Evolutionary conservation across 2,113 vertebrate genomes (phyloP).

Genomic region (Symphodus melops): DNA sequence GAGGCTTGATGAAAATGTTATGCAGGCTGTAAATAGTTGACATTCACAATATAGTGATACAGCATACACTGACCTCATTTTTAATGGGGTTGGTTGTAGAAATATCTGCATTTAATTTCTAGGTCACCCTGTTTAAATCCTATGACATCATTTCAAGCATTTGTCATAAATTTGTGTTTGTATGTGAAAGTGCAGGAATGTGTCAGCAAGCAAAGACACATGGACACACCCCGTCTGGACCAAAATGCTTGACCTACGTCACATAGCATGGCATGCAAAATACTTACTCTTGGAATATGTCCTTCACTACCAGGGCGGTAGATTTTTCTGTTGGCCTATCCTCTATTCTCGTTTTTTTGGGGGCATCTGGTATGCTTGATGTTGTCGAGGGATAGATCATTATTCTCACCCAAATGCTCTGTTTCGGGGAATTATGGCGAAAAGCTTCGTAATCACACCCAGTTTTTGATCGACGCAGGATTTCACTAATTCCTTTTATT

Average conservation of each 20-base stretch:
- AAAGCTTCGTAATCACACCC: conserved; percentile 31
- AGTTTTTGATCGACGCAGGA: neutral
- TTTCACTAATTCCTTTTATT: neutral
- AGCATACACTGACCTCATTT: neutral
- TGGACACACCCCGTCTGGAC: neutral
- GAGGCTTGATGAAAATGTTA: neutral
- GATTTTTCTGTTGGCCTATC: conserved; percentile 51
- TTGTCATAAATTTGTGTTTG: conserved; percentile 29
- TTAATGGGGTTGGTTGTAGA: neutral
- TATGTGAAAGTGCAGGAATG: conserved; percentile 27
- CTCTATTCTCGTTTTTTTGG: conserved; percentile 42
- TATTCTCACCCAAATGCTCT: conserved; percentile 60
- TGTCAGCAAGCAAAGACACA: conserved; percentile 3
- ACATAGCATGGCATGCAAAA: conserved; percentile 31
- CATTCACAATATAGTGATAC: neutral
- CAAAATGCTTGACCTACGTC: conserved; percentile 19
- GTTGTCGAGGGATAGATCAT: conserved; percentile 51
- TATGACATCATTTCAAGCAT: conserved; percentile 11
- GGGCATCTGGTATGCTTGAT: conserved; percentile 53
- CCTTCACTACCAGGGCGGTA: conserved; percentile 31
- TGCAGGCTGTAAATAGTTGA: neutral
- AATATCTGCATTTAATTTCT: neutral
- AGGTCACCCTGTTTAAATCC: conserved; percentile 2
- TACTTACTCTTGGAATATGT: conserved; percentile 58
- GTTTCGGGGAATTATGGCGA: conserved; percentile 26